phyloP scores from a whole-genome alignment of 2,113 vertebrate genomes.

The Cynocephalus volans region DNA sequence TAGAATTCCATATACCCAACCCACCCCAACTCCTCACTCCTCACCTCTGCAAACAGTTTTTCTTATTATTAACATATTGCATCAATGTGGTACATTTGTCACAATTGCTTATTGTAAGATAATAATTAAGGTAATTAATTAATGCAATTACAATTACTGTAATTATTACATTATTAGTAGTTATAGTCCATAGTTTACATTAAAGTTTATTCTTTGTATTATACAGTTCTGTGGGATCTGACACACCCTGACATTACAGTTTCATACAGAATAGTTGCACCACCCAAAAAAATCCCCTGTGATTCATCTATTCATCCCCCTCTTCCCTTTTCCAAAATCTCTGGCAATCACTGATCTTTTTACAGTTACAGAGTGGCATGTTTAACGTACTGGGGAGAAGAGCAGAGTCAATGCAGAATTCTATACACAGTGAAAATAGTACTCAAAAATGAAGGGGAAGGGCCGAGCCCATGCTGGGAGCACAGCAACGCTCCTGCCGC shows the following conservation, averaged over 20 bases:
- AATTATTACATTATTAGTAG: not conserved
- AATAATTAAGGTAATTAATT: not conserved
- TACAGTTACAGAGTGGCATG: not conserved
- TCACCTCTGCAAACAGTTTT: not conserved
- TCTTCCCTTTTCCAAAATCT: not conserved
- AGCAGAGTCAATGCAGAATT: not conserved
- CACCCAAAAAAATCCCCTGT: not conserved
- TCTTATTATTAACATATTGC: not conserved
- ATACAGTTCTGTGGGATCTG: not conserved
- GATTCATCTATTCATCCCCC: not conserved
- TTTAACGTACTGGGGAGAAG: not conserved
- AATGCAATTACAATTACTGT: not conserved
- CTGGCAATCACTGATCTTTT: not conserved
- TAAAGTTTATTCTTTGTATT: not conserved
- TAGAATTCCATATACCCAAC: not conserved
- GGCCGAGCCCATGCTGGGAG: too few relatives aligned
- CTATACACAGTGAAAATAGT: not conserved
- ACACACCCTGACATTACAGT: not conserved
- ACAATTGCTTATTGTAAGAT: not conserved
- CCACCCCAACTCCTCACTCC: not conserved
- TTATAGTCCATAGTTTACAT: not conserved
- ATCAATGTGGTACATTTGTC: not conserved
- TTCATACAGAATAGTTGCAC: constrained; percentile 2
- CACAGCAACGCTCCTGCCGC: too few relatives aligned
- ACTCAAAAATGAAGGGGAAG: not conserved